Base-by-base conservation (phyloP, 2,888 invertebrate species). In the Melanotus villosus region DNA sequence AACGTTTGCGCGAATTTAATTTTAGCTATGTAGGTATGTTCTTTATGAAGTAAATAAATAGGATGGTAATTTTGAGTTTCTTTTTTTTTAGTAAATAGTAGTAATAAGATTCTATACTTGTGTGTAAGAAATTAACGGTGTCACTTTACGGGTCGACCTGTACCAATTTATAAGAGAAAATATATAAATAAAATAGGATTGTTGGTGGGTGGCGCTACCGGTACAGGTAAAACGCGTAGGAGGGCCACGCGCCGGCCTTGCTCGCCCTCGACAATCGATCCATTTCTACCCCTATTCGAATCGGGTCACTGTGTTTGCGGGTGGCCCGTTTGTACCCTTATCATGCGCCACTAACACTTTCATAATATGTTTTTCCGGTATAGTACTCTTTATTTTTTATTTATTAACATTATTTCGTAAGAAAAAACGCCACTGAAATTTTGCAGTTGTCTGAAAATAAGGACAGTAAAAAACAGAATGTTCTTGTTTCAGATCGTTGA, bases 261-360 rank as follows among this genome's bases (percentile, higher is more conserved):
- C 81, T 82, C 80, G 80, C 82, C 82, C 81, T 82, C 80, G 66
- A 74, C 79, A 77, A 83, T 84, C 84, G 83, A 84, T 84, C 82
- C 80, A 75, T 78, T 79, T 75, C 78, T 77, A 79, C 79, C 80
- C 78, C 76, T 76, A 79, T 79, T 78, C 78, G 80, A 84, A 84
- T 83, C 83, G 83, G 84, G 84, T 84, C 84, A 84, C 83, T 84
- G 82, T 84, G 84, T 84, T 84, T 84, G 82, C 83, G 80, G 84
- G 83, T 84, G 83, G 81, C 83, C 83, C 78, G 75, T 80, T 82
- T 82, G 76, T 74, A 62, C 73, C 73, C 52, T 65, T 64, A 67
- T 65, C 62, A 71, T 64, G 67, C 66, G 56, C 62, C 54, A 73
- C 57, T 65, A 64, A 68, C 65, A 67, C 68, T 60, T 54, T 36